These are phyloP conservation scores for Plecotus auritus DNA, from an alignment of 2,113 vertebrate species.

Conservation along the genomic window DNA sequence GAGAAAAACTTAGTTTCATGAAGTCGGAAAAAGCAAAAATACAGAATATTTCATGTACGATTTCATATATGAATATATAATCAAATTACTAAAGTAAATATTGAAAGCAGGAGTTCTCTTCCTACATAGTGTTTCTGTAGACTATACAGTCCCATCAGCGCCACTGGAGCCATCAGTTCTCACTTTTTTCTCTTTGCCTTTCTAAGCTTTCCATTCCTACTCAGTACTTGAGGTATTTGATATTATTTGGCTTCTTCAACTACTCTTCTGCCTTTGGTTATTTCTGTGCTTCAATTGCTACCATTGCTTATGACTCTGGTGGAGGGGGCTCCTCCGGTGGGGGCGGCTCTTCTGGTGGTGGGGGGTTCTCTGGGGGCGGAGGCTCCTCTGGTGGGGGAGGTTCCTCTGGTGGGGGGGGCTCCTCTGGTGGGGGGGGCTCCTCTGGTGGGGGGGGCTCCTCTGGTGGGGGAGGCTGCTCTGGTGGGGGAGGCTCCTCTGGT, in stretches of 20 bases:
- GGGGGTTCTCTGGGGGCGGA: fast-evolving
- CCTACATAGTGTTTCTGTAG: neutral
- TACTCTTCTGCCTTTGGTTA: neutral
- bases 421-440: fast-evolving
- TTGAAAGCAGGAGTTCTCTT: neutral
- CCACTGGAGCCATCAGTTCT: neutral
- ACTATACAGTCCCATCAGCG: neutral
- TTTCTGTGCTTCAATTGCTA: neutral
- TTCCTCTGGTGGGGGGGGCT: fast-evolving
- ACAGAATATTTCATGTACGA: neutral
- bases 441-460: fast-evolving
- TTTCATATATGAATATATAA: neutral
- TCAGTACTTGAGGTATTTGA: neutral
- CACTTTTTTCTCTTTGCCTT: neutral
- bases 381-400: fast-evolving
- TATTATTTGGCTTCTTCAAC: neutral
- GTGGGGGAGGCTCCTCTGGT: fast-evolving
- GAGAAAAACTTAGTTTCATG: neutral
- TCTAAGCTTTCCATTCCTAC: neutral
- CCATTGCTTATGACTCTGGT: neutral
- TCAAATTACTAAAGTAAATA: neutral
- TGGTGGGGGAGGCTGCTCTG: fast-evolving
- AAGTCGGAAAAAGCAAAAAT: neutral
- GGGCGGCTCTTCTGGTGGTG: fast-evolving
- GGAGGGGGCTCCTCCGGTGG: neutral